Evolutionary conservation across 2,888 invertebrate genomes (phyloP).

Genomic region (Ellobium chinense): DNA sequence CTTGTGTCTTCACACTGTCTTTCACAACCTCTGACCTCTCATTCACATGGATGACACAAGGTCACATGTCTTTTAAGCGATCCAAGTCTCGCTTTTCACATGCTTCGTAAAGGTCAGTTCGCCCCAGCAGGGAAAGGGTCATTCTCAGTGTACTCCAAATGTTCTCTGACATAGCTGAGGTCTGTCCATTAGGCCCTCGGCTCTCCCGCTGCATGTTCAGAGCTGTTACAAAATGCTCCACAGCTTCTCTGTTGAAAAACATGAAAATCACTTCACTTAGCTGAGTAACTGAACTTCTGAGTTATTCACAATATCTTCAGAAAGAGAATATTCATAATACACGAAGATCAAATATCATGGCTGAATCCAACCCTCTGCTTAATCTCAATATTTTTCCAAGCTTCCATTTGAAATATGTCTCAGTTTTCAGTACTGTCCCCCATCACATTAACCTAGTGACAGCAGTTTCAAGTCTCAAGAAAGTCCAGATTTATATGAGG

Average conservation of each 20-base stretch:
- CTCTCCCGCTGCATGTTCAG: conserved; percentile 92
- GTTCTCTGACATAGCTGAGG: conserved; percentile 88
- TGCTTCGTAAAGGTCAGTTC: conserved; percentile 81
- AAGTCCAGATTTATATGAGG: too few relatives aligned
- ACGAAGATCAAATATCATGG: neutral
- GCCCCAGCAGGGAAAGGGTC: conserved; percentile 88
- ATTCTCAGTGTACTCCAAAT: conserved; percentile 96
- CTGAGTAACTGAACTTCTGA: too few relatives aligned
- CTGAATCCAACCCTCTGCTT: neutral
- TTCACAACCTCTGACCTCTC: neutral
- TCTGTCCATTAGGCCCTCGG: conserved; percentile 81
- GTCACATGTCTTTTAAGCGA: conserved; percentile 34
- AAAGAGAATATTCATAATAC: too few relatives aligned
- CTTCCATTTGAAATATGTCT: too few relatives aligned
- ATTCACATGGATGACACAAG: neutral
- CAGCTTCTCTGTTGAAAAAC: conserved; percentile 89
- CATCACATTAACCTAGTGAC: too few relatives aligned
- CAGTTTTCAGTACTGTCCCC: too few relatives aligned
- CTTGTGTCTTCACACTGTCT: neutral
- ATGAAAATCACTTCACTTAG: too few relatives aligned
- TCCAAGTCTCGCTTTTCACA: conserved; percentile 81
- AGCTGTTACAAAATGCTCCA: conserved; percentile 95
- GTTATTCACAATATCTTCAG: too few relatives aligned
- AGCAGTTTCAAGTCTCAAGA: too few relatives aligned
- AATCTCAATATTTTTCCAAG: too few relatives aligned